Evolutionary conservation across 2,113 vertebrate genomes (phyloP).

Genomic region (Lasiurus borealis): DNA sequence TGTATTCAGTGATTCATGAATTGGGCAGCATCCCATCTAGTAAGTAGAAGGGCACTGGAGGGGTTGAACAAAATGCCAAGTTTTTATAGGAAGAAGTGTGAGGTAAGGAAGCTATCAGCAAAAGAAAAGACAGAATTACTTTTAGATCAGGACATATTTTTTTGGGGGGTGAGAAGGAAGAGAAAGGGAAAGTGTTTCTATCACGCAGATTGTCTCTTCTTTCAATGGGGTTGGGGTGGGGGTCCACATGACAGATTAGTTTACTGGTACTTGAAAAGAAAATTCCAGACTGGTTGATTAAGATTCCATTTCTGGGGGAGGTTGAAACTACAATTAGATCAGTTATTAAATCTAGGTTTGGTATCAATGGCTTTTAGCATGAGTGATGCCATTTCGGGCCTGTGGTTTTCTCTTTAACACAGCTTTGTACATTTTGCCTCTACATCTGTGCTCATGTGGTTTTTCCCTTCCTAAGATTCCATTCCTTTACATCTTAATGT

Average conservation of each 20-base stretch:
- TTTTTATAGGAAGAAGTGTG: background rate
- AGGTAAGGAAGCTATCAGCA: background rate
- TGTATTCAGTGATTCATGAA: background rate
- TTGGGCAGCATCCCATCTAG: background rate
- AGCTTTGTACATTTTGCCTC: constrained; percentile 8
- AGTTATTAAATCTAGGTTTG: background rate
- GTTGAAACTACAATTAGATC: background rate
- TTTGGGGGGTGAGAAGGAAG: fast-evolving
- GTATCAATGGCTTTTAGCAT: background rate
- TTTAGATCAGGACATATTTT: background rate
- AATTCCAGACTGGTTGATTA: background rate
- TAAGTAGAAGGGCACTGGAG: background rate
- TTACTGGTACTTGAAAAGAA: background rate
- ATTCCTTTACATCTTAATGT: background rate
- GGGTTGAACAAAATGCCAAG: background rate
- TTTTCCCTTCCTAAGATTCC: constrained; percentile 39
- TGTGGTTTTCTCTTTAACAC: background rate
- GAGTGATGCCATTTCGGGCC: background rate
- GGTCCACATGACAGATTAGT: background rate
- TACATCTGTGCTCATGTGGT: background rate
- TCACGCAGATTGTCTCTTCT: background rate
- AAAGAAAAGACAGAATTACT: background rate
- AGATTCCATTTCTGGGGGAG: background rate
- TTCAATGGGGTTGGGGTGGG: background rate
- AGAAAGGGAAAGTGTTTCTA: background rate